These are phyloP conservation scores for Echinarachnius parma DNA, from an alignment of 53 echinoderm and acorn worm species.

Conservation along the genomic window DNA sequence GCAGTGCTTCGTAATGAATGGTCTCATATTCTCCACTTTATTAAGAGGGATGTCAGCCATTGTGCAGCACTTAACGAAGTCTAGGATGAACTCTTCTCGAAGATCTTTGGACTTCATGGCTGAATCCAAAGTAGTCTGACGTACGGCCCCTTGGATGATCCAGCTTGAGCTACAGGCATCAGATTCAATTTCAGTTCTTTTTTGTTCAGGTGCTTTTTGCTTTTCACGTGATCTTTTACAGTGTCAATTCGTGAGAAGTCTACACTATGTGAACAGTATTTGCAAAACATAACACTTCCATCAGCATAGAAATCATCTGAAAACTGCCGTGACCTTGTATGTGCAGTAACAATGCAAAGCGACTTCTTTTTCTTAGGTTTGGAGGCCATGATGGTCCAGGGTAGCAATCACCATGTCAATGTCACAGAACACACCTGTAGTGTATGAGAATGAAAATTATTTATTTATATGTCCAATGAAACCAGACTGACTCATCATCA, in stretches of 20 bases:
- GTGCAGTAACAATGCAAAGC: conserved; percentile 15
- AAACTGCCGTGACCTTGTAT: conserved; percentile 41
- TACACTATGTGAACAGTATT: conserved; percentile 50
- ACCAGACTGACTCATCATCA: too few species aligned
- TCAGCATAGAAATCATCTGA: conserved; percentile 49
- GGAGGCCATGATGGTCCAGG: conserved; percentile 37
- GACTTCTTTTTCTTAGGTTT: conserved; percentile 46
- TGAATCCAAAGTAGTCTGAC: conserved; percentile 33
- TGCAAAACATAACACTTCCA: conserved; percentile 50
- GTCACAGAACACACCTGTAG: too few species aligned
- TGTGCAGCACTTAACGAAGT: conserved; percentile 47
- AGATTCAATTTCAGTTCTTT: conserved; percentile 13
- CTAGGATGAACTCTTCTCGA: conserved; percentile 53
- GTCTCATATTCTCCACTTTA: conserved; percentile 54
- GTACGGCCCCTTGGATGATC: conserved; percentile 21
- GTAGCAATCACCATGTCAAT: too few species aligned
- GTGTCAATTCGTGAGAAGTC: conserved; percentile 51
- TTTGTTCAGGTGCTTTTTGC: conserved; percentile 55
- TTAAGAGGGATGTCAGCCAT: conserved; percentile 55
- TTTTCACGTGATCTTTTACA: conserved; percentile 56
- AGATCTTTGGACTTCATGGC: conserved; percentile 32
- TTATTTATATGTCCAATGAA: too few species aligned
- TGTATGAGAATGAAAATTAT: too few species aligned
- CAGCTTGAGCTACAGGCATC: neutral
- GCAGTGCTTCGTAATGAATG: conserved; percentile 57